A percentile compares a stretch with the other conserved stretches of the same genome.
phyloP scores from a whole-genome alignment of 2,888 invertebrate genomes.

The Cephonodes hylas region DNA sequence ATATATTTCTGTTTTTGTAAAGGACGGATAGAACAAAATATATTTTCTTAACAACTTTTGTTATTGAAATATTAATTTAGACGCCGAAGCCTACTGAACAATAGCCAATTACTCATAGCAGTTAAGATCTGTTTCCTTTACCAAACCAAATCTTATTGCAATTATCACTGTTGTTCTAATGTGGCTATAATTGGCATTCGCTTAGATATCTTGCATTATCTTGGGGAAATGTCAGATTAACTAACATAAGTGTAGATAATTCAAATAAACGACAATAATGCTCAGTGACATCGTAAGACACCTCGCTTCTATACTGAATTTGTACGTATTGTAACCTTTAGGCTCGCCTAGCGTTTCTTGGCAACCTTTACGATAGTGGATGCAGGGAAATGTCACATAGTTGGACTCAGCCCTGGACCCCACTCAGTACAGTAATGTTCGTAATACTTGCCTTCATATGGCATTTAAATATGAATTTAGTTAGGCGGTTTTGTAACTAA shows the following conservation, averaged over 20 bases:
- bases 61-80: not conserved
- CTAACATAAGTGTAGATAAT: slow-evolving; percentile 29
- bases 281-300: slow-evolving; percentile 39
- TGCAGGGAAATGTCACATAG: slow-evolving; percentile 78
- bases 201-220: not conserved
- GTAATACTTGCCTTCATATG: slow-evolving; percentile 27
- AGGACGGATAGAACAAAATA: no score
- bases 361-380: slow-evolving; percentile 75
- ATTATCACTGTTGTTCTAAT: not conserved
- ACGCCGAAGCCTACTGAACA: not conserved
- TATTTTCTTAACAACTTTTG: not conserved
- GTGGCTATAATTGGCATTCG: not conserved
- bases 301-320: slow-evolving; percentile 58
- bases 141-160: not conserved
- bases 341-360: slow-evolving; percentile 45
- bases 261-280: slow-evolving; percentile 41
- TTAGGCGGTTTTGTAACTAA: no score
- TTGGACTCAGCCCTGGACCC: slow-evolving; percentile 75
- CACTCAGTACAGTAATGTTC: slow-evolving; percentile 47
- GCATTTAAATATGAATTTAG: not conserved
- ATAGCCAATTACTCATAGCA: not conserved
- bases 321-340: slow-evolving; percentile 60
- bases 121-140: not conserved
- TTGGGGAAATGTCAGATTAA: slow-evolving; percentile 2
- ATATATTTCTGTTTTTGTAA: no score